phyloP scores from a whole-genome alignment of 2,888 invertebrate species.

The Pocota personata region DNA sequence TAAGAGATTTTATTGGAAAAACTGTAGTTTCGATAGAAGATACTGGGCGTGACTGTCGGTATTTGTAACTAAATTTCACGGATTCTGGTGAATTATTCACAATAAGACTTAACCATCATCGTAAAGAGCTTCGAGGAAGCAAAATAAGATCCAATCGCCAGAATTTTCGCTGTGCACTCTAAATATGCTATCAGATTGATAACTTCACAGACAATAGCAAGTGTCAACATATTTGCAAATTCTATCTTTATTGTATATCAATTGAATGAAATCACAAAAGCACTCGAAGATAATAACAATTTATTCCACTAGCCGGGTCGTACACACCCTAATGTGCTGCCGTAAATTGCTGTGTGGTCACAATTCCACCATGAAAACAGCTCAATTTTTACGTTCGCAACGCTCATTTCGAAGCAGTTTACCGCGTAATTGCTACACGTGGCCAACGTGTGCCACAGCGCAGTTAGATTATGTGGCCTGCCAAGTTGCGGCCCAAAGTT shows the following conservation, averaged over 20 bases:
- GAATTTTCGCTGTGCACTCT: not conserved
- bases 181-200: not conserved
- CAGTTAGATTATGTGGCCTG: conserved; percentile 47
- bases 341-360: conserved; percentile 33
- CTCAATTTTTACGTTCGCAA: conserved; percentile 44
- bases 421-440: conserved; percentile 82
- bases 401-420: conserved; percentile 81
- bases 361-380: conserved; percentile 45
- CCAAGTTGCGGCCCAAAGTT: conserved; percentile 48
- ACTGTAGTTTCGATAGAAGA: no score
- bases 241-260: conserved; percentile 42
- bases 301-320: not conserved
- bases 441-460: conserved; percentile 65
- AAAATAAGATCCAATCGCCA: no score
- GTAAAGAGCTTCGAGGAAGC: no score
- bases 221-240: conserved; percentile 39
- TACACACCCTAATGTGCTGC: conserved; percentile 7
- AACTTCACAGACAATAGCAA: conserved; percentile 7
- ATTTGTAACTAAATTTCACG: no score
- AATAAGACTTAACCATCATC: no score
- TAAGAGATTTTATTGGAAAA: no score
- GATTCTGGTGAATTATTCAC: no score
- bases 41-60: no score
- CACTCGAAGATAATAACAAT: conserved; percentile 12
- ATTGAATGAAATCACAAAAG: conserved; percentile 44